Evolutionary conservation across 1,140 invertebrate genomes (phyloP), one percentile per base, ranked within the genome.

Genomic region (Fopius arisanus): DNA sequence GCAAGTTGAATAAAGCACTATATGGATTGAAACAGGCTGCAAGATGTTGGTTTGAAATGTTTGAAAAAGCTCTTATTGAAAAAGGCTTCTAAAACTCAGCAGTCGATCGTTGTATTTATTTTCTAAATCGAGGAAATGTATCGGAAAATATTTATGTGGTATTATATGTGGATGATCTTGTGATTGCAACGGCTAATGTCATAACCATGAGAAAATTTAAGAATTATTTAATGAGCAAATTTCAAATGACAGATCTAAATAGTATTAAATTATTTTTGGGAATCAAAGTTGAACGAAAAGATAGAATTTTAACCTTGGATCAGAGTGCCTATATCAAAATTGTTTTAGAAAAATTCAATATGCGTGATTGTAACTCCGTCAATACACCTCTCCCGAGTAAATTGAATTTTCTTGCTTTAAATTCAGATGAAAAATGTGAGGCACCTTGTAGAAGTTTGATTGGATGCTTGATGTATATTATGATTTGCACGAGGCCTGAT

Each of bases 61-160:
- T 43, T 43, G 41, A 43, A 43, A 43, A 43, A 43, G 41, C n/a
- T 14, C 9, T 43, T 3, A 16, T 43, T 14, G 41, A 16, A 43
- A 43, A 43, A 43, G 41, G 41, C 3, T 43, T 43, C 14, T 3
- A 43, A 43, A 43, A 43, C 41, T 43, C 41, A 14, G 10, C 41
- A 43, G 41, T 43, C n/a, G 41, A 43, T 43, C 41, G 41, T 14
- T 43, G 41, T 43, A n/a, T 75, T 1, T 78, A 77, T 59, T 63
- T 67, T 40, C 51, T 72, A 7, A n/a, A 59, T 28, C 9, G 51
- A 19, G 67, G 33, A 31, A 12, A 75, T 75, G 10, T 69, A 14
- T 21, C 23, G 0, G 1, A 51, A 62, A 73, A 75, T 14, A 73
- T 80, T 48, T 79, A 83, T 79, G 51, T 80, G 16, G 26, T 75